Percentiles rank a stretch among this genome's conserved stretches.
phyloP scores from a whole-genome alignment of 2,888 invertebrate species.

The Eilema sororculum region DNA sequence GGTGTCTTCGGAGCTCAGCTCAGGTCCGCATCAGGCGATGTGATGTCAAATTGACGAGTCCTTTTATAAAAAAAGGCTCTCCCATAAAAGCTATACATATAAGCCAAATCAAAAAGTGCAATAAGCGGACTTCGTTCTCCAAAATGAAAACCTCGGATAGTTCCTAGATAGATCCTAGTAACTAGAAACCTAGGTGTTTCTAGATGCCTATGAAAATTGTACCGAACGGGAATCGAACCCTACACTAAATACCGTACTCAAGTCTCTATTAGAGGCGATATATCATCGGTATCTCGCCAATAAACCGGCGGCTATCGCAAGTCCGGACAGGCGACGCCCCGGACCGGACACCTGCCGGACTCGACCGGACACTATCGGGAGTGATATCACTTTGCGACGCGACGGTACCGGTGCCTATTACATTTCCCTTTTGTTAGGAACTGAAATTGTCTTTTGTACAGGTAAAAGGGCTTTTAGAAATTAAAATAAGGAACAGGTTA shows the following conservation, averaged over 20 bases:
- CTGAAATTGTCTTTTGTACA: background rate
- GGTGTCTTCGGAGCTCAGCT: too few species aligned
- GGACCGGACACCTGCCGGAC: conserved; percentile 21
- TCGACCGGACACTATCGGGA: conserved; percentile 7
- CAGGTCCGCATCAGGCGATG: too few species aligned
- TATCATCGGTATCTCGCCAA: conserved; percentile 32
- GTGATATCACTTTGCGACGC: conserved; percentile 14
- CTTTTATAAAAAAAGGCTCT: too few species aligned
- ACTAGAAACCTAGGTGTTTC: too few species aligned
- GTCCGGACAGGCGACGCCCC: conserved; percentile 19
- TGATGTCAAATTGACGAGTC: too few species aligned
- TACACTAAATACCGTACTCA: conserved; percentile 7
- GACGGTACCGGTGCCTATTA: background rate
- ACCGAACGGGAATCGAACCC: background rate
- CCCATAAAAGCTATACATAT: background rate
- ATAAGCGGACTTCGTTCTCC: background rate
- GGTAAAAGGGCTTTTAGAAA: background rate
- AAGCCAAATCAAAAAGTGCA: background rate
- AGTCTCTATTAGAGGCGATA: conserved; percentile 14
- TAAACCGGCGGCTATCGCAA: conserved; percentile 31
- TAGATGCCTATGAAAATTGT: background rate
- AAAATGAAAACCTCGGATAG: too few species aligned
- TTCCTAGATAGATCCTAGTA: too few species aligned
- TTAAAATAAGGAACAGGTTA: background rate
- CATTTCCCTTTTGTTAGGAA: background rate